Conservation (phyloP, 2,888 invertebrate genomes). For the Sesia bembeciformis region DNA sequence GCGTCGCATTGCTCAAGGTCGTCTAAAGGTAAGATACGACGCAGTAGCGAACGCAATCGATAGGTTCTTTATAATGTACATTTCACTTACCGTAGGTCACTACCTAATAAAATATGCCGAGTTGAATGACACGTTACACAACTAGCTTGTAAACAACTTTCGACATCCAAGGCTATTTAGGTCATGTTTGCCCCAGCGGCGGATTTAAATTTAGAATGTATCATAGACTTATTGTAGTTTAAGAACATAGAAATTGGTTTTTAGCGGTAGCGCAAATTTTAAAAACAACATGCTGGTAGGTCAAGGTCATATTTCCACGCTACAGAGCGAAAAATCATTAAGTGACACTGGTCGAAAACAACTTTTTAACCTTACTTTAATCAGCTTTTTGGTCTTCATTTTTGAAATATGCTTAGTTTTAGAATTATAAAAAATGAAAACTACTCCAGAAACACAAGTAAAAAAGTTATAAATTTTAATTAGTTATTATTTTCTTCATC, state of each 20-base stretch:
- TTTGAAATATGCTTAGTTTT: not conserved
- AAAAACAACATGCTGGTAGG: not conserved
- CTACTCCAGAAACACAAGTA: too few relatives aligned
- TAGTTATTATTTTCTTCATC: too few relatives aligned
- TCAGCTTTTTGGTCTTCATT: not conserved
- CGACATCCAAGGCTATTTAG: constrained; percentile 42
- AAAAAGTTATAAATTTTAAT: too few relatives aligned
- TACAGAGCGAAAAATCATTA: not conserved
- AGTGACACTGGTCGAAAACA: not conserved
- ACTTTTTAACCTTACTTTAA: not conserved
- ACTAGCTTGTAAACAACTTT: constrained; percentile 57
- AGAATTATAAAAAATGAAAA: too few relatives aligned
- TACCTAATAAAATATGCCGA: not conserved
- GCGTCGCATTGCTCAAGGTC: constrained; percentile 31
- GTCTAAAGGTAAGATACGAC: constrained; percentile 13
- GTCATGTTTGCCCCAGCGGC: constrained; percentile 1
- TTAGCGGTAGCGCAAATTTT: not conserved
- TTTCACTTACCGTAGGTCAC: not conserved
- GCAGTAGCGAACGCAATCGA: constrained; percentile 4
- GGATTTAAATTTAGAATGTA: not conserved
- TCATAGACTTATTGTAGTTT: not conserved
- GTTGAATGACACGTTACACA: constrained; percentile 49
- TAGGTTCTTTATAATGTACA: not conserved
- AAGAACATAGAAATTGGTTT: too few relatives aligned
- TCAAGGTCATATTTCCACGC: not conserved